Evolutionary conservation across 1,140 invertebrate species (phyloP).

Genomic region (Panonychus citri): DNA sequence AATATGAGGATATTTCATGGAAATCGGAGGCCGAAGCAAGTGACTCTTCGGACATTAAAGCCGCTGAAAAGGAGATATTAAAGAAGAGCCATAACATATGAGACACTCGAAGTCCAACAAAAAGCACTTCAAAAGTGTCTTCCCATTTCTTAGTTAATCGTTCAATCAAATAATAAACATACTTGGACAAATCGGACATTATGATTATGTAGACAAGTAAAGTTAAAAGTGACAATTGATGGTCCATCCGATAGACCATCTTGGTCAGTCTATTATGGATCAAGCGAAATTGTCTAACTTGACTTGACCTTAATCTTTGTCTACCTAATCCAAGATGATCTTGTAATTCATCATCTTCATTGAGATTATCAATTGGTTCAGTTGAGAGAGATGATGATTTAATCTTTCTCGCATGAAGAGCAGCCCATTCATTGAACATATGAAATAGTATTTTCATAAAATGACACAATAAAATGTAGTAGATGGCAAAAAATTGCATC

Average conservation of each 20-base stretch:
- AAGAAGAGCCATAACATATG: background rate
- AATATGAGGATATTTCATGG: background rate
- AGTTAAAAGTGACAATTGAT: background rate
- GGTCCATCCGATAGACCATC: background rate
- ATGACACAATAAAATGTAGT: too few relatives aligned
- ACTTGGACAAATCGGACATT: background rate
- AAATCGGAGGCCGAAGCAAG: background rate
- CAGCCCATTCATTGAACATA: too few relatives aligned
- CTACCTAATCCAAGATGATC: too few relatives aligned
- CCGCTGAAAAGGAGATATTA: background rate
- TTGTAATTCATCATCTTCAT: too few relatives aligned
- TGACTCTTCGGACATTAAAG: background rate
- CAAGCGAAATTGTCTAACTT: background rate
- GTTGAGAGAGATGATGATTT: too few relatives aligned
- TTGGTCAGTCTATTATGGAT: background rate
- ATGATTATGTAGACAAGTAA: background rate
- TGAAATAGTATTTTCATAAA: too few relatives aligned
- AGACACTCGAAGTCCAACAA: background rate
- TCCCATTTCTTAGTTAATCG: background rate
- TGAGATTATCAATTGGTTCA: too few relatives aligned
- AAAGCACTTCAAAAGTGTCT: background rate
- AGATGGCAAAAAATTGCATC: too few relatives aligned
- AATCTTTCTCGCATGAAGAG: too few relatives aligned
- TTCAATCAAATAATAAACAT: background rate
- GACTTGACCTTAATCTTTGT: too few relatives aligned